Percentiles rank a stretch among this genome's conserved stretches.
Conservation (phyloP, 2,797 vertebrate genomes). For the Amblyraja radiata region DNA sequence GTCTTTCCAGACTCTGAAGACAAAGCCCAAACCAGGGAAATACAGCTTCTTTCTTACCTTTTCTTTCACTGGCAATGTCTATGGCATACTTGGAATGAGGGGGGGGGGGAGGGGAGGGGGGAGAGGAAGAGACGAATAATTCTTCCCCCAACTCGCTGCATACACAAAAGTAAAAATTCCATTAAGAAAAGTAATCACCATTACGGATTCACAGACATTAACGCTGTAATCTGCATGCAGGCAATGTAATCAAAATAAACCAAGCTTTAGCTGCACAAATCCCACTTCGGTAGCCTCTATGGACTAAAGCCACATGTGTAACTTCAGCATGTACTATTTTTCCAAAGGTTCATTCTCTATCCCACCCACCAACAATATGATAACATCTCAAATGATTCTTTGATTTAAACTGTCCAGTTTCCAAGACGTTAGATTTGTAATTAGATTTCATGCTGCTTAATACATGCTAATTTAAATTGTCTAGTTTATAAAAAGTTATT, state of each 20-base stretch:
- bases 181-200: slow-evolving; percentile 2
- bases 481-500: neutral
- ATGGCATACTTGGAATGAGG: neutral
- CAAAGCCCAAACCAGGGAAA: slow-evolving; percentile 53
- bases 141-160: slow-evolving; percentile 40
- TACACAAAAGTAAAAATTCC: neutral
- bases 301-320: neutral
- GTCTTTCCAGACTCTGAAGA: slow-evolving; percentile 53
- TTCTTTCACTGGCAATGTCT: slow-evolving; percentile 12
- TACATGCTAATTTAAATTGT: neutral
- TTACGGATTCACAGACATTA: neutral
- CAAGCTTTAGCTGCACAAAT: neutral
- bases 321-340: neutral
- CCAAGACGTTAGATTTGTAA: neutral
- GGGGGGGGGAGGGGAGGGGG: too few species aligned
- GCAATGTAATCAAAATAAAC: neutral
- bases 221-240: neutral
- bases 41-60: slow-evolving; percentile 29
- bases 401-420: neutral
- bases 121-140: too few species aligned
- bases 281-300: neutral
- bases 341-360: neutral
- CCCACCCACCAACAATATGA: neutral
- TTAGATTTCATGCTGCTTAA: neutral
- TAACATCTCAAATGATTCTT: neutral